Percentiles rank a stretch among this genome's conserved stretches.
phyloP scores from a whole-genome alignment of 2,113 vertebrate genomes.

The Dunckerocampus dactyliophorus region DNA sequence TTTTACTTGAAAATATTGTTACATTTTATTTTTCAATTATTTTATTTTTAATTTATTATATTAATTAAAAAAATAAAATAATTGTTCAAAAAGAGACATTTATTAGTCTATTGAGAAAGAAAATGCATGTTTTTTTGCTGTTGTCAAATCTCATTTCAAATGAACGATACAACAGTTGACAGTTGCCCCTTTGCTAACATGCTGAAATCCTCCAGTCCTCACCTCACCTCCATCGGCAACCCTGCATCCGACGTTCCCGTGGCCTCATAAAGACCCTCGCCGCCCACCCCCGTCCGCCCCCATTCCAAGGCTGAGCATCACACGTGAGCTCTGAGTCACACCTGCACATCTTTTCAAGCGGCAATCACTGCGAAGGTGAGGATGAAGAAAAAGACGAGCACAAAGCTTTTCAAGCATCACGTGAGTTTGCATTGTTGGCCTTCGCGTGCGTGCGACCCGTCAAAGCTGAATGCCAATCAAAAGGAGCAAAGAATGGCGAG shows the following conservation, averaged over 20 bases:
- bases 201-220: background rate
- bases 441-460: too few relatives aligned
- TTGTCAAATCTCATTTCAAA: too few relatives aligned
- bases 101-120: too few relatives aligned
- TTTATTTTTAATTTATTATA: too few relatives aligned
- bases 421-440: constrained; percentile 8
- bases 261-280: constrained; percentile 40
- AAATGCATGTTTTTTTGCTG: too few relatives aligned
- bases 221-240: background rate
- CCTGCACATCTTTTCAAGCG: background rate
- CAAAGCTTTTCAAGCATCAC: constrained; percentile 26
- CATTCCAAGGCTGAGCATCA: constrained; percentile 23
- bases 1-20: too few relatives aligned
- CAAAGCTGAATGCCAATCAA: background rate
- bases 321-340: constrained; percentile 22
- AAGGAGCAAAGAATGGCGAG: background rate
- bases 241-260: constrained; percentile 12
- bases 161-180: too few relatives aligned
- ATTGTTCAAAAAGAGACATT: too few relatives aligned
- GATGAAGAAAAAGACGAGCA: background rate
- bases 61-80: too few relatives aligned
- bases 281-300: background rate
- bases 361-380: background rate
- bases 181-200: too few relatives aligned
- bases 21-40: too few relatives aligned